Evolutionary conservation across 2,888 invertebrate genomes (phyloP), one percentile per base, ranked within the genome.

Genomic region (Ypsolopha sequella): DNA sequence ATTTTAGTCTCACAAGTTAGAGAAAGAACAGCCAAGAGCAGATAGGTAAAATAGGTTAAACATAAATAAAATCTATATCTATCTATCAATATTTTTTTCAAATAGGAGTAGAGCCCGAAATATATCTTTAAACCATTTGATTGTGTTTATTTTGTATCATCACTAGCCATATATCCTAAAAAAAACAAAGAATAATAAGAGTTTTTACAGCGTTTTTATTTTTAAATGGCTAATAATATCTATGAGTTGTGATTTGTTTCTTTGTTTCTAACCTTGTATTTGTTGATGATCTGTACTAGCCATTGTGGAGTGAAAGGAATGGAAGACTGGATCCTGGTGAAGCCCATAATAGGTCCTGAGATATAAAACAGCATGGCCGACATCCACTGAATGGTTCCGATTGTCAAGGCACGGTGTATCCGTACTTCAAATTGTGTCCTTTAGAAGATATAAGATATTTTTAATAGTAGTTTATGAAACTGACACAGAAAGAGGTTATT

Each of bases 381-480:
- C 51, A 75, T 49, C 75, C 73, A 73, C 50, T 74, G 75, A 10
- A 73, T 61, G 6, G 67, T 67, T 0, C 66, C 65, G 68, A 73
- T 68, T 9, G 62, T 60, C 51, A 73, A 38, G 0, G 53, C 52
- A 1, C 52, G 54, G 6, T 64, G 56, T 34, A 64, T 53, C 11
- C 57, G 58, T 7, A 47, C 55, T 0, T 60, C 56, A 50, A 63
- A 66, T 1, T 60, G 61, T 41, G 50, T 41, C 70, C 71, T 73
- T n/a, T n/a, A n/a, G 60, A n/a, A 51, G 49, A 46, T 1, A 10
- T 14, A 24, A 35, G 38, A 8, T 3, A n/a, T n/a, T n/a, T n/a
- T n/a, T n/a, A 41, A 33, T 41, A 41, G n/a, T n/a, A 43, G 8
- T 14, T 43, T 8, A 2, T 43, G 8, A n/a, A n/a, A n/a, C n/a